phyloP scores from a whole-genome alignment of 2,113 vertebrate species.

The Pycnonotus jocosus region DNA sequence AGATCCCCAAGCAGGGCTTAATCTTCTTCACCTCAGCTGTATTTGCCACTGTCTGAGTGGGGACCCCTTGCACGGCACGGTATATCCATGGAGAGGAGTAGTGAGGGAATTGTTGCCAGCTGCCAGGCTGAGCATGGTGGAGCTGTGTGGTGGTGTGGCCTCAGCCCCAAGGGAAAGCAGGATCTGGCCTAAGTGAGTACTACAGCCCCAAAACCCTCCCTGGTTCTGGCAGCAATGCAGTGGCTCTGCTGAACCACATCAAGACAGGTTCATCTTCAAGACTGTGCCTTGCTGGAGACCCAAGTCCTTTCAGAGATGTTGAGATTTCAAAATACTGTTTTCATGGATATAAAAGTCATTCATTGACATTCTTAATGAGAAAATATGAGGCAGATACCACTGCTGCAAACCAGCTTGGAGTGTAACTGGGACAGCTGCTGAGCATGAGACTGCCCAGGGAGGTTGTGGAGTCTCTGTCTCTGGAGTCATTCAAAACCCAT shows the following conservation, averaged over 20 bases:
- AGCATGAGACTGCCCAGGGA: not conserved
- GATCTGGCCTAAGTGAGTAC: accelerated
- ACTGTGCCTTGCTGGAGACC: not conserved
- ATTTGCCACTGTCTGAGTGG: not conserved
- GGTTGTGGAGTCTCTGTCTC: not conserved
- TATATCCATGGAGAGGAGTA: accelerated
- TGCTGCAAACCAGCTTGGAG: not conserved
- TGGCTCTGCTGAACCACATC: not conserved
- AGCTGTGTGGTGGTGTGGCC: not conserved
- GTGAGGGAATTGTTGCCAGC: not conserved
- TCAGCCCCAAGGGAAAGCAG: not conserved
- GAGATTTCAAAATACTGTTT: not conserved
- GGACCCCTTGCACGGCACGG: accelerated
- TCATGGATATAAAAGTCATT: not conserved
- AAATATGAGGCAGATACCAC: not conserved
- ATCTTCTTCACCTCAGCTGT: not conserved
- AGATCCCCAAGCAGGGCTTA: not conserved
- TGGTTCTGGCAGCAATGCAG: not conserved
- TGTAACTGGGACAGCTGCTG: not conserved
- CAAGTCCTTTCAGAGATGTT: not conserved
- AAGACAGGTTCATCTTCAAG: not conserved
- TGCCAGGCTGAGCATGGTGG: not conserved
- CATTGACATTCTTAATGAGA: not conserved
- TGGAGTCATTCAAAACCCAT: not conserved
- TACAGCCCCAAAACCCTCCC: not conserved